phyloP scores from a whole-genome alignment of 2,888 invertebrate genomes.

The Onchidella celtica region DNA sequence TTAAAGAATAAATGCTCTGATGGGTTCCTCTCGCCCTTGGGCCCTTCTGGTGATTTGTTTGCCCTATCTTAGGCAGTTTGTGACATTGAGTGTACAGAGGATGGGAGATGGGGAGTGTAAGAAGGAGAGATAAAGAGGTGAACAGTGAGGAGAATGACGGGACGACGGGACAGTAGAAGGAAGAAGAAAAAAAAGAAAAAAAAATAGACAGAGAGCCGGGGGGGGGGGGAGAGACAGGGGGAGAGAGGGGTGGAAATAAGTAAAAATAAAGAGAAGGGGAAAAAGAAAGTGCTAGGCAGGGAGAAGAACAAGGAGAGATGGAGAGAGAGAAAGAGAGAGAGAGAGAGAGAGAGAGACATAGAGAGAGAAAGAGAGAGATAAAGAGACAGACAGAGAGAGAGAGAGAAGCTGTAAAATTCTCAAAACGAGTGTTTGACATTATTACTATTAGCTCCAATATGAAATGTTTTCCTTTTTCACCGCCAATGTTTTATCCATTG shows the following conservation, averaged over 20 bases:
- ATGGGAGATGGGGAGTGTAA: no score
- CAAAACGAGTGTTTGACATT: no score
- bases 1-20: not conserved
- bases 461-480: no score
- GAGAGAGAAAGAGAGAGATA: not conserved
- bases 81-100: not conserved
- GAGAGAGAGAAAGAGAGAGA: not conserved
- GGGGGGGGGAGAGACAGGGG: not conserved
- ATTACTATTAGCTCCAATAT: no score
- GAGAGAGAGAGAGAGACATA: not conserved
- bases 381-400: constrained; percentile 14
- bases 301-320: not conserved
- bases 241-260: constrained; percentile 1
- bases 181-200: not conserved
- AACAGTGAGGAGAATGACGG: not conserved
- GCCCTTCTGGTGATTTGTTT: not conserved
- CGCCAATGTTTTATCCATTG: no score
- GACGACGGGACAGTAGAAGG: not conserved
- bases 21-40: not conserved
- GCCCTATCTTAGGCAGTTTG: not conserved
- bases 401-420: not conserved
- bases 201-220: not conserved
- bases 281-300: no score
- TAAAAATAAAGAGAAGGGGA: no score
- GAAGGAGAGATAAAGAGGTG: not conserved